Evolutionary conservation across 2,797 vertebrate genomes (phyloP).

Genomic region (Strix occidentalis): DNA sequence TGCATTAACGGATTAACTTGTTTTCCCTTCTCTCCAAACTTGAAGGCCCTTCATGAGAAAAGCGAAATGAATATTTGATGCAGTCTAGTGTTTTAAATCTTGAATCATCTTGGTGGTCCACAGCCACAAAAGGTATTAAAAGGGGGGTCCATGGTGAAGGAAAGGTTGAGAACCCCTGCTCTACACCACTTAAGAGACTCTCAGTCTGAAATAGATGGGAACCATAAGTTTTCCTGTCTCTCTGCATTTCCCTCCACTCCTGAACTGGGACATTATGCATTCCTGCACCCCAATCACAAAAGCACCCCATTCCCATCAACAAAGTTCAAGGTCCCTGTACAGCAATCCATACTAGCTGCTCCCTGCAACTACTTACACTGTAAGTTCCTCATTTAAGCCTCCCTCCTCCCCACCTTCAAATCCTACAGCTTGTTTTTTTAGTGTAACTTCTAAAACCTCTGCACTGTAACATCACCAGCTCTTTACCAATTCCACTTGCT

Average conservation of each 20-base stretch:
- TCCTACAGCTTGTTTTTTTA: background rate
- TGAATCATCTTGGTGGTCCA: no score
- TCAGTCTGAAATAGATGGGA: background rate
- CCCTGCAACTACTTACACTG: rapidly evolving
- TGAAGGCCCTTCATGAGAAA: no score
- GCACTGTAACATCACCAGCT: background rate
- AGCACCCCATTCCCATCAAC: background rate
- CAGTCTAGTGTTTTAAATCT: no score
- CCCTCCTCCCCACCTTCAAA: background rate
- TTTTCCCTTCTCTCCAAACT: no score
- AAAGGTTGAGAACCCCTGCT: no score
- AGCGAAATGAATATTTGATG: no score
- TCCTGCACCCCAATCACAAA: background rate
- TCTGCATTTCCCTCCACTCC: background rate
- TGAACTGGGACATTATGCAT: background rate
- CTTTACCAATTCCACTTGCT: background rate
- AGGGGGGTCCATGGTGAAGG: no score
- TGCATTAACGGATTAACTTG: no score
- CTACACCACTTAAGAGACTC: background rate
- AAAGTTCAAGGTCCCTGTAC: no score
- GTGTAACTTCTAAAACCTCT: background rate
- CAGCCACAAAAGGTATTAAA: no score
- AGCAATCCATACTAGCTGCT: background rate
- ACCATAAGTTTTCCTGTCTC: background rate
- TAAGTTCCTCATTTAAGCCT: background rate